phyloP scores from a whole-genome alignment of 2,888 invertebrate genomes.

The Isotomurus palustris region DNA sequence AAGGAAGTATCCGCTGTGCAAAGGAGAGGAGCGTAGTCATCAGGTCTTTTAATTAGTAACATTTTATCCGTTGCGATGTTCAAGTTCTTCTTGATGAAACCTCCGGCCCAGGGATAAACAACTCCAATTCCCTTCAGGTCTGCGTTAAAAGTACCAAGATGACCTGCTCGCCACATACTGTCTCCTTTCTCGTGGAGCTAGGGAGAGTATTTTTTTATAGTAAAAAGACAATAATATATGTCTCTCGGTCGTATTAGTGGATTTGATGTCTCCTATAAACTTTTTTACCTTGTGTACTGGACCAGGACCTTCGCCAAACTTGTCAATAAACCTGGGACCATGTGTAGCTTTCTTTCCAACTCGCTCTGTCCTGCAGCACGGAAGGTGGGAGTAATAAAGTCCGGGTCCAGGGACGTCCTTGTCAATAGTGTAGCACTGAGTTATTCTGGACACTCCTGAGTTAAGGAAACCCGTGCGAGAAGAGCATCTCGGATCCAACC shows the following conservation, averaged over 20 bases:
- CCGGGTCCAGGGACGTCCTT: slow-evolving; percentile 35
- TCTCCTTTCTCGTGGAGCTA: slow-evolving; percentile 36
- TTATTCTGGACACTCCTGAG: slow-evolving; percentile 36
- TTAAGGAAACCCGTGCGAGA: slow-evolving; percentile 27
- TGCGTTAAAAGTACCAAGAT: slow-evolving; percentile 37
- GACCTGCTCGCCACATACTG: slow-evolving; percentile 37
- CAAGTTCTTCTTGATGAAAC: slow-evolving; percentile 27
- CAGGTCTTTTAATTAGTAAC: slow-evolving; percentile 20
- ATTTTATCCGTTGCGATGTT: slow-evolving; percentile 24
- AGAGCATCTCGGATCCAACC: slow-evolving; percentile 32
- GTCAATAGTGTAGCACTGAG: slow-evolving; percentile 16
- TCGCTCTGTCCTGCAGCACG: slow-evolving; percentile 1
- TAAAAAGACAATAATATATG: too few species aligned
- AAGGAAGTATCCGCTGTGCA: too few species aligned
- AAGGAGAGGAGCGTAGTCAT: slow-evolving; percentile 27
- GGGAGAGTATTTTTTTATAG: too few species aligned
- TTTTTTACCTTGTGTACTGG: slow-evolving; percentile 32
- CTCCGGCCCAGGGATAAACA: slow-evolving; percentile 29
- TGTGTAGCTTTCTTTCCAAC: background rate
- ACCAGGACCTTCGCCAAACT: slow-evolving; percentile 26
- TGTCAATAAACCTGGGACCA: slow-evolving; percentile 16
- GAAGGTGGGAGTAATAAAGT: slow-evolving; percentile 21
- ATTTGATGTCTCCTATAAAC: too few species aligned
- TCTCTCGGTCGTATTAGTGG: too few species aligned
- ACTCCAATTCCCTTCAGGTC: slow-evolving; percentile 31